These are phyloP conservation scores for Adelges cooleyi DNA, from an alignment of 1,140 invertebrate species.

Conservation along the genomic window DNA sequence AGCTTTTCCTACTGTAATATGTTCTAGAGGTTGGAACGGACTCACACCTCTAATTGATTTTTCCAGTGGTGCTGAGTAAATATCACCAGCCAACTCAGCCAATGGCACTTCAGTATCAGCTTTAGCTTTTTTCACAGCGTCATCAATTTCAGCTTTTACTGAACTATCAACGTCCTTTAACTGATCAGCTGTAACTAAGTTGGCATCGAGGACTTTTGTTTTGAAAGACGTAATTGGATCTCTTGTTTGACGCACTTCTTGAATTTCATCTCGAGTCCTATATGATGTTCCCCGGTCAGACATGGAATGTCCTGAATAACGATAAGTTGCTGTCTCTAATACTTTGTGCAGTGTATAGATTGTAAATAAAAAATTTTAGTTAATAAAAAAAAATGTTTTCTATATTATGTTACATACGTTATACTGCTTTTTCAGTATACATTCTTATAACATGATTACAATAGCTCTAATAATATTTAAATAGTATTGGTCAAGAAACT, in stretches of 20 bases:
- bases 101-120: constrained; percentile 65
- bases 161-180: constrained; percentile 76
- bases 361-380: too few species aligned
- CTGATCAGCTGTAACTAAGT: constrained; percentile 61
- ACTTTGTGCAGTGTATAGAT: too few species aligned
- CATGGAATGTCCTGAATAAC: constrained; percentile 68
- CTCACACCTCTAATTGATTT: constrained; percentile 49
- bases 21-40: constrained; percentile 43
- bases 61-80: constrained; percentile 65
- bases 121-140: constrained; percentile 67
- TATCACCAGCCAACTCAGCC: constrained; percentile 75
- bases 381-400: too few species aligned
- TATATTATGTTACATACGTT: too few species aligned
- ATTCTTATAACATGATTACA: too few species aligned
- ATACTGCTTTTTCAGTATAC: too few species aligned
- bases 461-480: too few species aligned
- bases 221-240: constrained; percentile 83
- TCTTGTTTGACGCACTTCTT: constrained; percentile 73
- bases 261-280: constrained; percentile 74
- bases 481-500: too few species aligned
- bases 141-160: constrained; percentile 70
- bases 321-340: constrained; percentile 75
- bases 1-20: constrained; percentile 44
- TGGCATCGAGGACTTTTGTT: constrained; percentile 56
- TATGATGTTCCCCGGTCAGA: constrained; percentile 70